Conservation (phyloP, 2,888 invertebrate species). For the Cenopis cana region DNA sequence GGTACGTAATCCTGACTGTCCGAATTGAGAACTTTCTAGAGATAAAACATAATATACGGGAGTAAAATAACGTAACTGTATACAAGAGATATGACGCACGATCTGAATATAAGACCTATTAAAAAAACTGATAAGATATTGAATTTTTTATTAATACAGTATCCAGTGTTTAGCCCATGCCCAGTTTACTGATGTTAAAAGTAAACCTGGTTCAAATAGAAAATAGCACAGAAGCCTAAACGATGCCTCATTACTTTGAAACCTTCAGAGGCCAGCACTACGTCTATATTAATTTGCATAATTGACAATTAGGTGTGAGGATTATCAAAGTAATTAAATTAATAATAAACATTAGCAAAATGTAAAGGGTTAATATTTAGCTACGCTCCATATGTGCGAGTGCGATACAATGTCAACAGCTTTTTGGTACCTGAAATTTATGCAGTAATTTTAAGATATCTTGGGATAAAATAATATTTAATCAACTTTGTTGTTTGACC, state of each 20-base stretch:
- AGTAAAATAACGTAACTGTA: neutral
- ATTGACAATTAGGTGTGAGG: slow-evolving; percentile 29
- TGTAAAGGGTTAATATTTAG: neutral
- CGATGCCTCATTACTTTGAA: slow-evolving; percentile 14
- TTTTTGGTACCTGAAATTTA: too few species aligned
- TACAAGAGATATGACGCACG: neutral
- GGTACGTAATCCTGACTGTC: neutral
- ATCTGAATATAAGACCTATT: neutral
- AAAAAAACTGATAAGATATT: neutral
- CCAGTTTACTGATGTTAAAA: slow-evolving; percentile 4
- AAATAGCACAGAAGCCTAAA: slow-evolving; percentile 5
- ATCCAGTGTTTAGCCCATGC: too few species aligned
- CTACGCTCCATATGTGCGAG: neutral
- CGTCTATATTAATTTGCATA: slow-evolving; percentile 30
- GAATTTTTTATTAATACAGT: slow-evolving; percentile 2
- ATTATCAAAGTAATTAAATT: slow-evolving; percentile 18
- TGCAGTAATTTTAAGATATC: neutral
- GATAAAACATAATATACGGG: neutral
- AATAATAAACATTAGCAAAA: slow-evolving; percentile 5
- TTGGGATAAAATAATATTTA: neutral
- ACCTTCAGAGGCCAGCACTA: neutral
- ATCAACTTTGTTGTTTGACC: neutral
- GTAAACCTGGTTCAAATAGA: slow-evolving; percentile 6
- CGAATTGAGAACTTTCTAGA: neutral
- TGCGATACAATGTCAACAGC: neutral